Percentiles rank a stretch among this genome's conserved stretches.
phyloP scores from a whole-genome alignment of 2,113 vertebrate genomes.

The Muscicapa adusta region DNA sequence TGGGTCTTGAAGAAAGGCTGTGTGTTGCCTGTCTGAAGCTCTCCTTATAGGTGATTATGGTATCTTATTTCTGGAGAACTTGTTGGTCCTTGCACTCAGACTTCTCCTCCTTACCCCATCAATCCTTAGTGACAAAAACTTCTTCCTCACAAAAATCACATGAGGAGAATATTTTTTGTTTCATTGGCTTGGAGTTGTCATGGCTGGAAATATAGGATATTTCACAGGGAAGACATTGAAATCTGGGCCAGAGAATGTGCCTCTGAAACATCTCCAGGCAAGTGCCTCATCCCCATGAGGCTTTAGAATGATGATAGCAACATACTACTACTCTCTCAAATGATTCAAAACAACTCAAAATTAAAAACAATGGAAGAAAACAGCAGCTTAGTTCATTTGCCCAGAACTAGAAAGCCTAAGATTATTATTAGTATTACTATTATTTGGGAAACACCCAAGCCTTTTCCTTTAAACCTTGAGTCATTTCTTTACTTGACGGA shows the following conservation, averaged over 20 bases:
- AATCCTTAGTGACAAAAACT: background rate
- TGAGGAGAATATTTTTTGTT: background rate
- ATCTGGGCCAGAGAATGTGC: background rate
- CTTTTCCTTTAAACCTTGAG: conserved; percentile 51
- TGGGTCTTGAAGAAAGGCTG: background rate
- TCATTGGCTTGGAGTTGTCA: background rate
- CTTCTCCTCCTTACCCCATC: background rate
- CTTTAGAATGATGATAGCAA: background rate
- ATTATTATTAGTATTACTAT: background rate
- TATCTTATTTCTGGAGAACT: background rate
- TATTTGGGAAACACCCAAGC: conserved; percentile 39
- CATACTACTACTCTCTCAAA: background rate
- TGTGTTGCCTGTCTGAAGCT: background rate
- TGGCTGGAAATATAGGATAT: background rate
- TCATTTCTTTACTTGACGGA: conserved; percentile 51
- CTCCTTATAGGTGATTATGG: background rate
- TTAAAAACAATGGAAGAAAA: conserved; percentile 43
- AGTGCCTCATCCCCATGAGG: background rate
- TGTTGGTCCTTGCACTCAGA: background rate
- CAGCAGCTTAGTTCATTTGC: background rate
- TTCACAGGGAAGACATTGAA: background rate
- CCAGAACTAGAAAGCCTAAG: background rate
- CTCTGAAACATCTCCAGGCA: background rate
- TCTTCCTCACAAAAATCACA: background rate
- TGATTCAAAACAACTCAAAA: background rate